Conservation (phyloP, 2,797 vertebrate species). For the Bovichtus diacanthus region DNA sequence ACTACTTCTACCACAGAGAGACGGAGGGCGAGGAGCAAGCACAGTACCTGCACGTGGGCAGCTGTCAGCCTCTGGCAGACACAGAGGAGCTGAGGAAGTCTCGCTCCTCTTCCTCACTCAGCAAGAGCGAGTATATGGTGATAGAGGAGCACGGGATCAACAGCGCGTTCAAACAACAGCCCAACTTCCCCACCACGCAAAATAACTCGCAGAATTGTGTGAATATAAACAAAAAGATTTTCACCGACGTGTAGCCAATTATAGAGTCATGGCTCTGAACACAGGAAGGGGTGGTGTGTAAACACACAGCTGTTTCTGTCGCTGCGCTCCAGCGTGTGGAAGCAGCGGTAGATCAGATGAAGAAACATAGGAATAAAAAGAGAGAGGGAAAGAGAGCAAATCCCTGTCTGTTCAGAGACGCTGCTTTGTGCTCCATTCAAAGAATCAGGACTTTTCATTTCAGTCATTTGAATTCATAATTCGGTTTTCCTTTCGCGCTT, state of each 20-base stretch:
- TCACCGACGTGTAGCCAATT: slow-evolving; percentile 92
- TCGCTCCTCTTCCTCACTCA: slow-evolving; percentile 93
- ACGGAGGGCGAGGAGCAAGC: slow-evolving; percentile 98
- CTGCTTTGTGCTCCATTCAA: slow-evolving; percentile 66
- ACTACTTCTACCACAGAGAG: slow-evolving; percentile 99
- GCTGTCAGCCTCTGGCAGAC: slow-evolving; percentile 94
- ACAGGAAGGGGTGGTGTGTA: slow-evolving; percentile 39
- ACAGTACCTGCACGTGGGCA: slow-evolving; percentile 95
- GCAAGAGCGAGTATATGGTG: slow-evolving; percentile 98
- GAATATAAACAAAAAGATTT: slow-evolving; percentile 96
- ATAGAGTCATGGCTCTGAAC: slow-evolving; percentile 38
- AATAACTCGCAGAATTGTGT: slow-evolving; percentile 94
- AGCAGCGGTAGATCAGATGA: slow-evolving; percentile 44
- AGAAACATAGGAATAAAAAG: slow-evolving; percentile 5
- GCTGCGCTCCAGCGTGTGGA: slow-evolving; percentile 53
- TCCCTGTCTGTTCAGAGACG: slow-evolving; percentile 60
- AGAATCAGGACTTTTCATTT: slow-evolving; percentile 52
- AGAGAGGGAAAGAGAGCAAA: slow-evolving; percentile 26
- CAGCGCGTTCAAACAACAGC: slow-evolving; percentile 91
- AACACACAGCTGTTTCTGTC: slow-evolving; percentile 58
- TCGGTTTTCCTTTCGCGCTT: slow-evolving; percentile 58
- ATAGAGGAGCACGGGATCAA: slow-evolving; percentile 95
- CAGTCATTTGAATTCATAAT: slow-evolving; percentile 57
- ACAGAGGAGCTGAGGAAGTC: slow-evolving; percentile 93
- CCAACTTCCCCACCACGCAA: slow-evolving; percentile 85